Conservation (phyloP, 2,113 vertebrate genomes). For the Myrmophylax atrothorax region DNA sequence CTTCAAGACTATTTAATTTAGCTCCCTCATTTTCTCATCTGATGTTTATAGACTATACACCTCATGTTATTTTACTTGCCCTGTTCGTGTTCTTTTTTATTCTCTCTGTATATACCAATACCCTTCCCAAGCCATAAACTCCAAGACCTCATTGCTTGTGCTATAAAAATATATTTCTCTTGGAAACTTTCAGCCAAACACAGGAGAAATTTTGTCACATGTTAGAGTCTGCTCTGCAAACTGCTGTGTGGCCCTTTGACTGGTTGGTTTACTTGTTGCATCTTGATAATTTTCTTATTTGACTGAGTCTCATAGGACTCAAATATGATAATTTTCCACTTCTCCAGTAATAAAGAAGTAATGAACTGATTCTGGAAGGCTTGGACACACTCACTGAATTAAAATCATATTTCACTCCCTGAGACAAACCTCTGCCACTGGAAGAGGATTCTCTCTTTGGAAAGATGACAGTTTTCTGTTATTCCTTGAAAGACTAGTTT, state of each 20-base stretch:
- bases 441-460: not conserved
- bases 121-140: not conserved
- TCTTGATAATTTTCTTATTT: not conserved
- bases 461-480: not conserved
- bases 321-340: not conserved
- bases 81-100: not conserved
- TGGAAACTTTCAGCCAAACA: not conserved
- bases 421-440: not conserved
- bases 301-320: not conserved
- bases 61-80: not conserved
- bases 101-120: not conserved
- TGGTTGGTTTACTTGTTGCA: not conserved
- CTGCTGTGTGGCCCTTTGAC: not conserved
- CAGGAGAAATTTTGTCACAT: not conserved
- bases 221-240: not conserved
- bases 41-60: not conserved
- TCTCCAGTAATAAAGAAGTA: slow-evolving; percentile 4
- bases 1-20: slow-evolving; percentile 42
- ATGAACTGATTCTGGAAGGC: not conserved
- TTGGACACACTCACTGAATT: not conserved
- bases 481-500: not conserved
- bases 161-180: not conserved
- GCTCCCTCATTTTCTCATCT: slow-evolving; percentile 20
- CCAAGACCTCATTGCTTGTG: not conserved
- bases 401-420: slow-evolving; percentile 3